These are phyloP conservation scores for Perognathus longimembris DNA, from an alignment of 2,113 vertebrate species.

Conservation along the genomic window DNA sequence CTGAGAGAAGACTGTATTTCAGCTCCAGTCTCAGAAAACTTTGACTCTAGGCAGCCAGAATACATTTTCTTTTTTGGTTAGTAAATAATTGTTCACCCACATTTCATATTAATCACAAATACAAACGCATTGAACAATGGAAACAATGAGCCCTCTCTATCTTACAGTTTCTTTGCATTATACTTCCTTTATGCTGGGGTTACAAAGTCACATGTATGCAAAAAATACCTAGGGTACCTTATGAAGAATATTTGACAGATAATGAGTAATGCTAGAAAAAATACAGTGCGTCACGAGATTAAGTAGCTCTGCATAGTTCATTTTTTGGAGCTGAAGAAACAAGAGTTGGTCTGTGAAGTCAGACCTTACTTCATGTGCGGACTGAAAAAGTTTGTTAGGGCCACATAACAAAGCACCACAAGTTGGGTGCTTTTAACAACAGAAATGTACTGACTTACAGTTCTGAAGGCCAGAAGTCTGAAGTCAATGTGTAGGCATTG, in stretches of 20 bases:
- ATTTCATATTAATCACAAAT: background rate
- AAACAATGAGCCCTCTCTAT: background rate
- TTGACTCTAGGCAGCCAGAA: background rate
- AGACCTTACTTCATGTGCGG: background rate
- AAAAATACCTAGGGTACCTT: background rate
- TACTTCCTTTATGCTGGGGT: background rate
- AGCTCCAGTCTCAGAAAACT: background rate
- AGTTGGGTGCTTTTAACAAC: background rate
- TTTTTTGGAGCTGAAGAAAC: background rate
- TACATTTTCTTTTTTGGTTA: background rate
- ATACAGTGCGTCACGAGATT: background rate
- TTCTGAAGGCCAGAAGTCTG: background rate
- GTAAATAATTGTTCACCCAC: background rate
- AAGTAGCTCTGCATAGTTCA: background rate
- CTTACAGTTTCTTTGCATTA: background rate
- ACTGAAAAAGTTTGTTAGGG: background rate
- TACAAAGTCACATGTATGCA: background rate
- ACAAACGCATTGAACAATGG: background rate
- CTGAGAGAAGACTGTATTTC: background rate
- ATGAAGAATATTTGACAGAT: slow-evolving; percentile 25
- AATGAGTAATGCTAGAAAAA: background rate
- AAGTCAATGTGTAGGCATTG: background rate
- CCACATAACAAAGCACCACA: background rate
- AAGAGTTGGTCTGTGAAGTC: background rate
- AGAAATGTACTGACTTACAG: background rate